Conservation (phyloP, 2,888 invertebrate species). For the Philaethria dido region DNA sequence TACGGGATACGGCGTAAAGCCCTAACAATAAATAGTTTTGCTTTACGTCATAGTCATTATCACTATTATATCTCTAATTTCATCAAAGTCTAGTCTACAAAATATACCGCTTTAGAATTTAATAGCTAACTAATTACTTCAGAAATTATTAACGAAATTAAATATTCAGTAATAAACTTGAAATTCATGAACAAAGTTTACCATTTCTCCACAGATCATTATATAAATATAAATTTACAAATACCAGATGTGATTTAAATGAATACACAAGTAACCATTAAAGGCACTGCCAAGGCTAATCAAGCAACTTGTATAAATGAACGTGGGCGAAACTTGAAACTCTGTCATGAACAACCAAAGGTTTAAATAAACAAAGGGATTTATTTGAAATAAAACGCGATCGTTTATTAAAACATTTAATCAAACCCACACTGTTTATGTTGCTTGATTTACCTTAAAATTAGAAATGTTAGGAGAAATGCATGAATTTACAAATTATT, state of each 20-base stretch:
- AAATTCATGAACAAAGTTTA: conserved; percentile 66
- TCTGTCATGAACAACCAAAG: conserved; percentile 57
- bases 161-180: too few species aligned
- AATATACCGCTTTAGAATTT: too few species aligned
- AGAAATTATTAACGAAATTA: too few species aligned
- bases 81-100: too few species aligned
- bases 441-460: conserved; percentile 79
- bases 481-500: neutral
- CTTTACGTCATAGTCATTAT: too few species aligned
- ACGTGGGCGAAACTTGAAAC: conserved; percentile 69
- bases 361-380: conserved; percentile 45
- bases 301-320: conserved; percentile 71
- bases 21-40: too few species aligned
- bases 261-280: conserved; percentile 39
- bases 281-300: conserved; percentile 66
- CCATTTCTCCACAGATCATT: conserved; percentile 49
- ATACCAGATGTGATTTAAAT: conserved; percentile 30
- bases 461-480: conserved; percentile 26
- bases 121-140: too few species aligned
- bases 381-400: conserved; percentile 68
- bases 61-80: too few species aligned
- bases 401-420: conserved; percentile 64
- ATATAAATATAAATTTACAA: conserved; percentile 9
- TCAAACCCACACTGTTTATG: conserved; percentile 73
- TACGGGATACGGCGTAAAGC: too few species aligned